phyloP scores from a whole-genome alignment of 2,797 vertebrate genomes.

The Leptodactylus fallax region DNA sequence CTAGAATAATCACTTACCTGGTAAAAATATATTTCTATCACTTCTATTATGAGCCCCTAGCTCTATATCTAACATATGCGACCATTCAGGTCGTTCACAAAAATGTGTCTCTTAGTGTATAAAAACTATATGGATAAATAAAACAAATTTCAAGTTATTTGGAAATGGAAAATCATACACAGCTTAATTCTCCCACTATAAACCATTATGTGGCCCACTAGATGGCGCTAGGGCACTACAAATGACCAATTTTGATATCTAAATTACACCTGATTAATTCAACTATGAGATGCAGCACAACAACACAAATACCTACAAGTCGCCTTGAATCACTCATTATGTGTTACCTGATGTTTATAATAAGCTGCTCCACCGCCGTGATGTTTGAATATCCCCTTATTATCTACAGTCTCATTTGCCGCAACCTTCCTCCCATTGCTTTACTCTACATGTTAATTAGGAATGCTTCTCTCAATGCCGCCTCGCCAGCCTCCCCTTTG shows the following conservation, averaged over 20 bases:
- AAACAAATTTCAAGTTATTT: not conserved
- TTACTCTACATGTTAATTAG: constrained; percentile 31
- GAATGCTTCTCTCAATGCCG: not conserved
- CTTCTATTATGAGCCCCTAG: not conserved
- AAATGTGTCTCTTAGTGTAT: not conserved
- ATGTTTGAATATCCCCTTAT: constrained; percentile 15
- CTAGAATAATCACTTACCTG: not conserved
- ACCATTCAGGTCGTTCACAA: not conserved
- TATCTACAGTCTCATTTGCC: constrained; percentile 28
- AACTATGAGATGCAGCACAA: constrained; percentile 13
- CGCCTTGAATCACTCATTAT: constrained; percentile 14
- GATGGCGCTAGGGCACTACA: constrained; percentile 45
- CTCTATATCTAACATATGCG: not conserved
- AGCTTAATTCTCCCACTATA: not conserved
- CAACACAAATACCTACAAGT: constrained; percentile 40
- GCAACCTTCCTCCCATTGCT: not conserved
- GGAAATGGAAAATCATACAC: not conserved
- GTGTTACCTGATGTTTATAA: constrained; percentile 28
- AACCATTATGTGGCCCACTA: constrained; percentile 36
- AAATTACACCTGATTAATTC: constrained; percentile 50
- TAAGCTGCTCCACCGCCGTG: not conserved
- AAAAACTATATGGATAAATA: not conserved
- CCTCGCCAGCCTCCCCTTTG: not conserved
- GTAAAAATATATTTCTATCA: not conserved
- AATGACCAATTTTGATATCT: constrained; percentile 27